Evolutionary conservation across 2,888 invertebrate genomes (phyloP), one percentile per base, ranked within the genome.

Genomic region (Pasiphila rectangulata): DNA sequence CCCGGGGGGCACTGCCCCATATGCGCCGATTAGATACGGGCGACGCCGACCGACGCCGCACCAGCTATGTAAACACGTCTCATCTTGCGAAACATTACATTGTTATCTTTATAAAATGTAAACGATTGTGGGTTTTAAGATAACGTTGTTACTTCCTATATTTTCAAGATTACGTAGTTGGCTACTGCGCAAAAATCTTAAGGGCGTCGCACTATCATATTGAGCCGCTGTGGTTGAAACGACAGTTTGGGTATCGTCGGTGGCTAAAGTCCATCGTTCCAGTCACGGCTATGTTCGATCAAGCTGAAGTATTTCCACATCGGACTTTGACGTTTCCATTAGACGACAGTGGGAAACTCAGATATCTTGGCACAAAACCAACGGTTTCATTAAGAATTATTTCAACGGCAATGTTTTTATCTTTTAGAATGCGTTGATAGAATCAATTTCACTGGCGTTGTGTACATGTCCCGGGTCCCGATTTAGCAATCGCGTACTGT

Each of bases 1-100:
- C 83, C 77, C 76, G 66, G 86, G 87, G 87, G 87, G 85, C 87
- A 87, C 69, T 86, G 79, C 84, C 86, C 86, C 84, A 86, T 71
- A 72, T 81, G 82, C 68, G 72, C 67, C 79, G 86, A 85, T 86
- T 84, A 85, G 85, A 86, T 83, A 85, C 64, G 75, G 66, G 62
- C 64, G 69, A 69, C 69, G 69, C 67, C 65, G 64, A 61, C 62
- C 54, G 59, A 59, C 54, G 65, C 54, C 57, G 60, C 58, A 54
- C 60, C 63, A 57, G 64, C 63, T 59, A 42, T 72, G 76, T 75
- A 76, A 72, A 76, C 57, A 58, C 57, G 62, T 59, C 61, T 63
- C 63, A 60, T 67, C 64, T 61, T 63, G 63, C 61, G 59, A 63
- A 64, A 67, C 67, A 61, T 57, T 59, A 62, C 56, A 59, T 57